A percentile compares a stretch with the other conserved stretches of the same genome.
Conservation (phyloP, 2,888 invertebrate species). For the Lissocephala sabroskyi region DNA sequence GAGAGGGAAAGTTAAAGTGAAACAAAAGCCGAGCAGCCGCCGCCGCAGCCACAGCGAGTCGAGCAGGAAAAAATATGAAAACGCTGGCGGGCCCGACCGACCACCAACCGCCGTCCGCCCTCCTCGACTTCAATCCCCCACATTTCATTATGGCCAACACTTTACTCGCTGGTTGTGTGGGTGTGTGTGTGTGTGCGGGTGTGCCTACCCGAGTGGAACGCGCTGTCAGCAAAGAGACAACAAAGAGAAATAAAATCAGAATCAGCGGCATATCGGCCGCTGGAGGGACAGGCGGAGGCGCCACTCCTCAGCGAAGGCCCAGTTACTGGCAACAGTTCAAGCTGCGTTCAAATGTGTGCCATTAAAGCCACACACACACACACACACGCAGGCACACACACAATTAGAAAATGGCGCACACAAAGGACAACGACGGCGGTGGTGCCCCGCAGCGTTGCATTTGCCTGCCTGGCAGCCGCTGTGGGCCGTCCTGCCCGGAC, state of each 20-base stretch:
- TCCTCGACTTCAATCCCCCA: constrained; percentile 18
- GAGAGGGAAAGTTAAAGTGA: no score
- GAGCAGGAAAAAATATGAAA: no score
- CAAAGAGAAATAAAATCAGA: neutral
- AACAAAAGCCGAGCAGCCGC: no score
- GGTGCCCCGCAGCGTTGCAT: neutral
- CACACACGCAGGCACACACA: constrained; percentile 3
- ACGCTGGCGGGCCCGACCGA: no score
- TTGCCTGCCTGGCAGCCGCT: neutral
- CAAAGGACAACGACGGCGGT: constrained; percentile 6
- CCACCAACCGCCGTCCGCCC: no score
- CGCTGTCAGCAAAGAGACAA: constrained; percentile 3
- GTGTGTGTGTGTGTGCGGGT: neutral
- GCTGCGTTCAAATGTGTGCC: constrained; percentile 5
- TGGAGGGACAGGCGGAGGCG: neutral
- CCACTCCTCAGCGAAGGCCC: neutral
- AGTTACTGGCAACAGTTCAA: constrained; percentile 19
- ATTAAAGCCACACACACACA: constrained; percentile 2
- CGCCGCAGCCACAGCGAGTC: no score
- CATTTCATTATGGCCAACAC: constrained; percentile 14
- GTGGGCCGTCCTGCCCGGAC: constrained; percentile 1
- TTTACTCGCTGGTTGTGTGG: neutral
- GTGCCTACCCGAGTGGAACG: no score
- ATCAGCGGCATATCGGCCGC: neutral
- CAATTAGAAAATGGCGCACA: constrained; percentile 32